Percentiles rank a stretch among this genome's conserved stretches.
Evolutionary conservation across 2,797 vertebrate genomes (phyloP).

Genomic region (Lithobates pipiens): DNA sequence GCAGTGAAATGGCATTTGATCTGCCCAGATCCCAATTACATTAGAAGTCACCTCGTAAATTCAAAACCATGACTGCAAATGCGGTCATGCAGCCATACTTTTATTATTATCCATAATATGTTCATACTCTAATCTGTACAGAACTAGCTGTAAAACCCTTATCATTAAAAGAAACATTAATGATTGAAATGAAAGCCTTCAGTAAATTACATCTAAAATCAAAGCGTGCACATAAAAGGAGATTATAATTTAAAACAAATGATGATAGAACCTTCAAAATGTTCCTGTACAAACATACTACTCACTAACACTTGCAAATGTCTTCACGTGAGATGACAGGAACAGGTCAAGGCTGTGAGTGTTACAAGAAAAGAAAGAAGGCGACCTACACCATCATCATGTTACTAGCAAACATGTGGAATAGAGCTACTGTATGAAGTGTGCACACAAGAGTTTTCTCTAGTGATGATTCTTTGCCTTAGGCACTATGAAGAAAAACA

Average conservation of each 20-base stretch:
- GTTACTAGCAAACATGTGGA: neutral
- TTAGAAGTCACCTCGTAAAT: neutral
- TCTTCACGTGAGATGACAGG: neutral
- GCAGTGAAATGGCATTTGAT: neutral
- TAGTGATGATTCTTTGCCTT: slow-evolving; percentile 10
- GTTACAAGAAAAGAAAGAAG: slow-evolving; percentile 7
- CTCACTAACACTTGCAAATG: slow-evolving; percentile 3
- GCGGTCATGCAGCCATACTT: neutral
- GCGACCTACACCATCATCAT: slow-evolving; percentile 14
- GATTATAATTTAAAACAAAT: neutral
- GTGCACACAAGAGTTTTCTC: slow-evolving; percentile 20
- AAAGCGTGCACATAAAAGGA: neutral
- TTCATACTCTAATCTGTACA: neutral
- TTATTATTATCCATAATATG: neutral
- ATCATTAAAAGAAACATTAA: neutral
- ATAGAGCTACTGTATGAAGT: neutral
- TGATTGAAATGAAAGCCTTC: neutral
- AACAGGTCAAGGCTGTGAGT: neutral
- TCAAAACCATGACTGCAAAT: neutral
- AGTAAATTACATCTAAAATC: neutral
- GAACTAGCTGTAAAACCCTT: neutral
- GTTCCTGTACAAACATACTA: neutral
- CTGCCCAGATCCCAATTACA: neutral
- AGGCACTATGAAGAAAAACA: slow-evolving; percentile 21
- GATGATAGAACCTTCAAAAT: neutral